Percentiles rank a stretch among this genome's conserved stretches.
Evolutionary conservation across 2,888 invertebrate genomes (phyloP).

Genomic region (Selenia dentaria): DNA sequence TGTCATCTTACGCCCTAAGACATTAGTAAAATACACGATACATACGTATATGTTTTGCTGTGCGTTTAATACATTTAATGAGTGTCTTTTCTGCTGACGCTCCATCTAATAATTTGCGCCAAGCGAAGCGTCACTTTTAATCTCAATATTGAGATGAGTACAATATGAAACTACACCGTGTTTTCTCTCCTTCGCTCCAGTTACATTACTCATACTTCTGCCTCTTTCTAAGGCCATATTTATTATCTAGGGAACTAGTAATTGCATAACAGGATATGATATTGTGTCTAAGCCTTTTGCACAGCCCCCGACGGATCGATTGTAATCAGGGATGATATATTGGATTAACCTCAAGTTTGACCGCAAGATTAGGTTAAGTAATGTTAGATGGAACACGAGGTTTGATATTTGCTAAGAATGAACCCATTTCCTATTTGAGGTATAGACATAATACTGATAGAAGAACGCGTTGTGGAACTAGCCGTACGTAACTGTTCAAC

Average conservation of each 20-base stretch:
- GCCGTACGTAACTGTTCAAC: too few species aligned
- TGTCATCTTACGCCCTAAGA: too few species aligned
- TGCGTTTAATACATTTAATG: too few species aligned
- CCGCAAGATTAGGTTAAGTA: background rate
- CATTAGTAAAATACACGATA: too few species aligned
- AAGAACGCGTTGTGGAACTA: too few species aligned
- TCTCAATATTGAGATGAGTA: slow-evolving; percentile 83
- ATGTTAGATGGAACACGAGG: too few species aligned
- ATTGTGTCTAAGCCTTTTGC: slow-evolving; percentile 3
- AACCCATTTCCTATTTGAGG: too few species aligned
- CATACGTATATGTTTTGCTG: too few species aligned
- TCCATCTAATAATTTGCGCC: slow-evolving; percentile 76
- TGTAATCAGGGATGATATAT: slow-evolving; percentile 37
- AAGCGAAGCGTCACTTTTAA: slow-evolving; percentile 82
- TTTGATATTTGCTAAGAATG: too few species aligned
- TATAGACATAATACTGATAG: too few species aligned
- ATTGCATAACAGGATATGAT: slow-evolving; percentile 11
- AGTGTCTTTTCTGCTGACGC: slow-evolving; percentile 50
- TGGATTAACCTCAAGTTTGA: slow-evolving; percentile 9
- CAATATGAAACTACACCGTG: slow-evolving; percentile 71
- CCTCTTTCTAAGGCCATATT: slow-evolving; percentile 37
- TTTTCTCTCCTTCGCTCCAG: slow-evolving; percentile 42
- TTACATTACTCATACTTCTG: background rate
- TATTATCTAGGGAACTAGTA: slow-evolving; percentile 12
- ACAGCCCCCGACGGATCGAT: slow-evolving; percentile 21